Percentiles rank a stretch among this genome's conserved stretches.
phyloP scores from a whole-genome alignment of 2,888 invertebrate genomes.

The Muschampia plurimacula region DNA sequence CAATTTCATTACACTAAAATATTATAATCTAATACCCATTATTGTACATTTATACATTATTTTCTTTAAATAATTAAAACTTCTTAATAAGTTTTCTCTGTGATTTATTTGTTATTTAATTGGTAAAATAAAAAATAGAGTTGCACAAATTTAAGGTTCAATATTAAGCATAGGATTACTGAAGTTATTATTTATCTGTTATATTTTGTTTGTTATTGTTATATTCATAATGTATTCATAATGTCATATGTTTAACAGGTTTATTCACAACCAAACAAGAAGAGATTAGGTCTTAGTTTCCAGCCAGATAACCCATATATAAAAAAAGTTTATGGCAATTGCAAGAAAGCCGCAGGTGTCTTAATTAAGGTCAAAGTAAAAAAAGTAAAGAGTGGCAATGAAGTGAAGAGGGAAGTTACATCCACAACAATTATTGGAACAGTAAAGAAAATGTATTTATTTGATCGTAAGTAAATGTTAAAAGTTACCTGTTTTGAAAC shows the following conservation, averaged over 20 bases:
- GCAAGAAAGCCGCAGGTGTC: slow-evolving; percentile 88
- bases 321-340: slow-evolving; percentile 91
- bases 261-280: slow-evolving; percentile 72
- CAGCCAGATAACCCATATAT: slow-evolving; percentile 93
- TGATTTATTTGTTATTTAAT: too few species aligned
- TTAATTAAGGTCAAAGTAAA: slow-evolving; percentile 90
- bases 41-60: too few species aligned
- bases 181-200: too few species aligned
- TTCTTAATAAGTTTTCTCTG: too few species aligned
- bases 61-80: too few species aligned
- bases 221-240: neutral
- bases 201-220: too few species aligned
- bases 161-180: too few species aligned
- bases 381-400: slow-evolving; percentile 70
- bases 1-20: too few species aligned
- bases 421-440: slow-evolving; percentile 86
- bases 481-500: too few species aligned
- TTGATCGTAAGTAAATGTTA: slow-evolving; percentile 85
- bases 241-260: slow-evolving; percentile 51
- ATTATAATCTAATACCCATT: too few species aligned
- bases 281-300: slow-evolving; percentile 90
- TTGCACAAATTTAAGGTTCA: too few species aligned
- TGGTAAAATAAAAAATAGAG: too few species aligned
- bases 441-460: slow-evolving; percentile 86
- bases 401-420: slow-evolving; percentile 71